Evolutionary conservation across 1,140 invertebrate species (phyloP), one percentile per base, ranked within the genome.

Genomic region (Agrypnia vestita): DNA sequence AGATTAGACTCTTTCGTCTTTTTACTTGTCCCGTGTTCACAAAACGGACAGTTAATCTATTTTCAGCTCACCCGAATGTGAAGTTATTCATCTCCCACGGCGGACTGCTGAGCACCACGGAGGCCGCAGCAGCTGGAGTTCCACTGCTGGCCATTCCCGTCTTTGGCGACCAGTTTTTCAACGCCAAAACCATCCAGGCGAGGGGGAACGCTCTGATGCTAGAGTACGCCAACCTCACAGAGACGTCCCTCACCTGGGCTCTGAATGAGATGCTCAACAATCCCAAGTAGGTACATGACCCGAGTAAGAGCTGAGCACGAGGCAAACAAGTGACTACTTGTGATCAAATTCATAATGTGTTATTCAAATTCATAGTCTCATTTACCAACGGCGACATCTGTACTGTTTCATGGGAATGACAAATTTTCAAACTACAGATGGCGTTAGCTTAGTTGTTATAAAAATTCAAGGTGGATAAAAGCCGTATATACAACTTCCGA

Each of bases 41-140:
- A 49, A 7, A 49, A 49, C 47, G 7, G 47, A 12, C 7, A 8
- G 12, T 49, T 8, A 49, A 49, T 49, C 47, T 49, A n/a, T 74
- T 64, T 72, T 47, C 56, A 85, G 84, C 79, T 12, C 80, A 81
- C 83, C 84, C 84, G 12, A 87, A 89, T 25, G 71, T 86, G n/a
- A 84, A 85, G 79, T 67, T 90, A 7, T 91, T 91, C 81, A 87
- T 91, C 7, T 87, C 87, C 19, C 91, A 91, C 76, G 90, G 90
- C 56, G 91, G 91, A 11, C 85, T 87, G 35, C 85, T 89, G 55
- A 90, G 91, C 64, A n/a, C n/a, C n/a, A n/a, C n/a, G n/a, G n/a
- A n/a, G n/a, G n/a, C n/a, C n/a, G n/a, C n/a, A n/a, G n/a, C 83
- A 85, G 4, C 86, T 85, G 12, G 91, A 92, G 86, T 90, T 4